Evolutionary conservation across 35 echinoderm and acorn worm species (phyloP).

Genomic region (Ophioderma brevispina): DNA sequence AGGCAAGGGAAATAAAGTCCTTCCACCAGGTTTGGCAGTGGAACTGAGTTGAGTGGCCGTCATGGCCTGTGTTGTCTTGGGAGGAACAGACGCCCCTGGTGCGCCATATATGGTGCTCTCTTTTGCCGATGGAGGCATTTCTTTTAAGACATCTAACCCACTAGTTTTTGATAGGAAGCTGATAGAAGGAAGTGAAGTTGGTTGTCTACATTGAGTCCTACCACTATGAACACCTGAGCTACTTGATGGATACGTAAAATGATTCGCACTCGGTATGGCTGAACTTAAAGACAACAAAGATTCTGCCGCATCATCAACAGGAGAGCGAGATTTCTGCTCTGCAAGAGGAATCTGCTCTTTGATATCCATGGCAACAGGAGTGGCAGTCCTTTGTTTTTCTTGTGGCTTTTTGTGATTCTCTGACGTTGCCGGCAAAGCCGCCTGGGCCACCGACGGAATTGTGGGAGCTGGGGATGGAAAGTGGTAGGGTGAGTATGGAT

Average conservation of each 20-base stretch:
- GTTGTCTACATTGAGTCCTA: neutral
- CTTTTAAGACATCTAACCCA: neutral
- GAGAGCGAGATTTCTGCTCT: constrained; percentile 82
- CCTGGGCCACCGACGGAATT: neutral
- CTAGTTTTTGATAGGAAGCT: neutral
- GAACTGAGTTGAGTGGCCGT: neutral
- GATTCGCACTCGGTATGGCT: constrained; percentile 21
- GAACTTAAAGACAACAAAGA: constrained; percentile 77
- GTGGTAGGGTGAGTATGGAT: neutral
- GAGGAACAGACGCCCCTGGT: neutral
- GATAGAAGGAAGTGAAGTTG: neutral
- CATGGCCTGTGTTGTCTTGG: neutral
- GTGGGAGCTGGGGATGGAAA: neutral
- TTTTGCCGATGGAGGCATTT: neutral
- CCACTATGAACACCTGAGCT: neutral
- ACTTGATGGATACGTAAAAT: neutral
- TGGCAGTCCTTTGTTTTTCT: neutral
- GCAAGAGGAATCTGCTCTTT: constrained; percentile 12
- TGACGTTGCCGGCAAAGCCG: neutral
- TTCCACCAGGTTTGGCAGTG: constrained; percentile 1
- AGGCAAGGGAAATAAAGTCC: constrained; percentile 20
- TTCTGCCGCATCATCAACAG: constrained; percentile 85
- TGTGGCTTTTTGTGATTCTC: neutral
- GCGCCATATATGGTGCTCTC: neutral
- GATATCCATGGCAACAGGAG: neutral